Percentiles rank a stretch among this genome's conserved stretches.
These are phyloP conservation scores for Tenthredo notha DNA, from an alignment of 2,888 invertebrate genomes.

Conservation along the genomic window DNA sequence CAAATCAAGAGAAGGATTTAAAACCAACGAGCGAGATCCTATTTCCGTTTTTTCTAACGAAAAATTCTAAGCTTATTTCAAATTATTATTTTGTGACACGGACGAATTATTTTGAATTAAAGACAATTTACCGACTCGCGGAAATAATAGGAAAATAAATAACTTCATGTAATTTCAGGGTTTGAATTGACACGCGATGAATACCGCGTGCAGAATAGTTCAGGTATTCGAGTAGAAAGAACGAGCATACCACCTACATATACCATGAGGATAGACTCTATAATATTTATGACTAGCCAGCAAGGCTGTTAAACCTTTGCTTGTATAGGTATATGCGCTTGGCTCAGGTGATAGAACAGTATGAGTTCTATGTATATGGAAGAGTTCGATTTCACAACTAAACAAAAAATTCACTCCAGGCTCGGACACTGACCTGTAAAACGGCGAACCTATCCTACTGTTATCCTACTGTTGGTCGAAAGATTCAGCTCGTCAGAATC, in stretches of 20 bases:
- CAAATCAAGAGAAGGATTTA: neutral
- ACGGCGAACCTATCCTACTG: neutral
- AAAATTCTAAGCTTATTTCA: no score
- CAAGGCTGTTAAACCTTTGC: neutral
- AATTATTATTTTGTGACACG: no score
- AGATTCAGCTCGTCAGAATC: neutral
- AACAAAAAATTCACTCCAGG: conserved; percentile 6
- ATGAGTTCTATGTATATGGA: neutral
- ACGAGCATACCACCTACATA: neutral
- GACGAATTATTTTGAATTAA: neutral
- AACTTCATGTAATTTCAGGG: neutral
- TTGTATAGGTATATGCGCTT: neutral
- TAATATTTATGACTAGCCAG: conserved; percentile 3
- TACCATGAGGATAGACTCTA: neutral
- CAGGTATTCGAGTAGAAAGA: conserved; percentile 6
- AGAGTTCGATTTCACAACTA: neutral
- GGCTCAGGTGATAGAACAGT: neutral
- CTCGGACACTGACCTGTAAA: conserved; percentile 23
- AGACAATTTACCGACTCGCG: neutral
- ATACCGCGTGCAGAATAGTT: neutral
- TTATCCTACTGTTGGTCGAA: neutral
- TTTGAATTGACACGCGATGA: conserved; percentile 5
- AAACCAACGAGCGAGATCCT: no score
- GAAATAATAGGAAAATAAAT: neutral
- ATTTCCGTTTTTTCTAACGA: no score